Evolutionary conservation across 2,888 invertebrate species (phyloP).

Genomic region (Sinopyrophorus schimmeli): DNA sequence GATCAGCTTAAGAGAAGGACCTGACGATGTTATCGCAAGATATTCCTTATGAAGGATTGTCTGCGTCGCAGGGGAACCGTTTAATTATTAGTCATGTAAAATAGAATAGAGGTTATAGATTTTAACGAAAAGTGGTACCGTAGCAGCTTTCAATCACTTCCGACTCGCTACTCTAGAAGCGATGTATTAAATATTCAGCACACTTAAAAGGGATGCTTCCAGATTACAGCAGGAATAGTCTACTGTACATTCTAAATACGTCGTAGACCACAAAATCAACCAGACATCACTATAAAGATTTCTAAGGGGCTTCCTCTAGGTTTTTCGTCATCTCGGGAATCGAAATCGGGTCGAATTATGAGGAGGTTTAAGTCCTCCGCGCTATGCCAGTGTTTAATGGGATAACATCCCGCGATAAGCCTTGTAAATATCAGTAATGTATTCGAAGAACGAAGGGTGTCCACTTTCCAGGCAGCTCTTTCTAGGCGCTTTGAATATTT

Average conservation of each 20-base stretch:
- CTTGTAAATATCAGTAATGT: slow-evolving; percentile 44
- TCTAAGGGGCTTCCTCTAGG: not conserved
- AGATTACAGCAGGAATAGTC: slow-evolving; percentile 47
- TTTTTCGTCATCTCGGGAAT: slow-evolving; percentile 9
- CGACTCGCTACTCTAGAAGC: slow-evolving; percentile 32
- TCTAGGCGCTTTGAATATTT: slow-evolving; percentile 51
- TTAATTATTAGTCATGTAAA: slow-evolving; percentile 24
- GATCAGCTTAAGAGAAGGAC: slow-evolving; percentile 30
- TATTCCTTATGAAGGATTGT: slow-evolving; percentile 21
- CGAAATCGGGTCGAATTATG: slow-evolving; percentile 16
- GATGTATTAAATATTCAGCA: slow-evolving; percentile 54
- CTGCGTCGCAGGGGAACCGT: slow-evolving; percentile 19
- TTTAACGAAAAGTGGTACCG: slow-evolving; percentile 40
- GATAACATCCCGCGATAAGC: slow-evolving; percentile 35
- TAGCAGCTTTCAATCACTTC: slow-evolving; percentile 30
- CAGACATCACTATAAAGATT: slow-evolving; percentile 7
- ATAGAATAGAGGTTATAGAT: slow-evolving; percentile 20
- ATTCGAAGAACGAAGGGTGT: slow-evolving; percentile 41
- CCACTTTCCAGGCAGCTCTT: slow-evolving; percentile 38
- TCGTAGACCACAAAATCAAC: slow-evolving; percentile 22
- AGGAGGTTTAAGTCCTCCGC: not conserved
- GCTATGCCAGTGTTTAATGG: slow-evolving; percentile 13
- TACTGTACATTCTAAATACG: slow-evolving; percentile 34
- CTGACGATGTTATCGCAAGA: slow-evolving; percentile 25
- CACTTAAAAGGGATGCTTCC: slow-evolving; percentile 55